These are phyloP conservation scores for Cepphus grylle DNA, from an alignment of 2,113 vertebrate genomes.

Conservation along the genomic window DNA sequence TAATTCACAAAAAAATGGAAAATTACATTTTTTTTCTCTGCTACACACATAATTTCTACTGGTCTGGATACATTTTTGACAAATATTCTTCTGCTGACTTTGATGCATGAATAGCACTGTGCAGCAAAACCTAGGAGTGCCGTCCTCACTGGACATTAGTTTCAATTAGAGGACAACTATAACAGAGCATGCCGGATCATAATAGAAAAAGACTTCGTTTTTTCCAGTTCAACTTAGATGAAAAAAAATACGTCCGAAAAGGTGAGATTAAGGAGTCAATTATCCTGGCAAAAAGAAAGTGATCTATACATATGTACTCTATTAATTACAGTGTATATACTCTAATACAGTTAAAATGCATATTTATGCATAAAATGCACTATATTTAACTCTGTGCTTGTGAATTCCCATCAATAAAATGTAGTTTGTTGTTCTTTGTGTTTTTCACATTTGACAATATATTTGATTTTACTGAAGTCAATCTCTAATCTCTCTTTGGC, in stretches of 20 bases:
- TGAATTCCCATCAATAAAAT: constrained; percentile 4
- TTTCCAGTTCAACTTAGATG: background rate
- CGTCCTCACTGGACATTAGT: constrained; percentile 42
- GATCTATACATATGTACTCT: background rate
- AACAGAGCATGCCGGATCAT: constrained; percentile 5
- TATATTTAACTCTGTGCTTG: background rate
- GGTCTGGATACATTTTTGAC: constrained; percentile 23
- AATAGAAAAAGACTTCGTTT: constrained; percentile 25
- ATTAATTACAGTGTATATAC: background rate
- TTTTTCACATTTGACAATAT: background rate
- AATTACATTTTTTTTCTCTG: background rate
- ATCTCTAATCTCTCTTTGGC: background rate
- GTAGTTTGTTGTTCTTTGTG: constrained; percentile 1
- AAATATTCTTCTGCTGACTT: constrained; percentile 50
- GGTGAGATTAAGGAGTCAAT: constrained; percentile 29
- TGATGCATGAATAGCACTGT: constrained; percentile 40
- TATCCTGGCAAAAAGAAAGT: background rate
- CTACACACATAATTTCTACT: background rate
- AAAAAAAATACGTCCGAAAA: constrained; percentile 15
- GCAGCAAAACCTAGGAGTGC: background rate
- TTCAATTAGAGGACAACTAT: constrained; percentile 55
- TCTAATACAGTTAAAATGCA: constrained; percentile 9
- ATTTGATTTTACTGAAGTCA: background rate
- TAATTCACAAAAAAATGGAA: constrained; percentile 28
- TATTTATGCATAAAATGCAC: constrained; percentile 37